Evolutionary conservation across 2,113 vertebrate species (phyloP), one percentile per base, ranked within the genome.

Genomic region (Leptobrachium ailaonicum): DNA sequence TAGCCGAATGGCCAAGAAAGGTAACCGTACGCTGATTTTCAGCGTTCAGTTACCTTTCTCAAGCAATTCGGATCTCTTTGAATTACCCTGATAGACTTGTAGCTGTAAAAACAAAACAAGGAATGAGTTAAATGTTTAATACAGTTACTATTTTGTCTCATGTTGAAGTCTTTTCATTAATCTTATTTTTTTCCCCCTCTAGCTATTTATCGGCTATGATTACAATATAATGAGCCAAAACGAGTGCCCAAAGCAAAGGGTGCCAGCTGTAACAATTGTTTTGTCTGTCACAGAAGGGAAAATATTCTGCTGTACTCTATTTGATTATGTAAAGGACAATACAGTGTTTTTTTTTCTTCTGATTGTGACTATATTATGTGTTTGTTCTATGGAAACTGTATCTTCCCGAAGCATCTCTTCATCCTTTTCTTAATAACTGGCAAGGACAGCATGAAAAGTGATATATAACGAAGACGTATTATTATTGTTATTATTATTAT

Each of bases 251-350:
- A 8, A 47, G 58, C 5, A 9, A 44, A 76, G 45, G 14, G 40
- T 60, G 32, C 71, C 56, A 63, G 76, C 66, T 78, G 66, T 13
- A 47, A 12, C n/a, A 70, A 77, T 70, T 77, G 54, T 77, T 66
- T 12, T 60, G 67, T 6, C 67, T 62, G 67, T 41, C 76, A 78
- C 66, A 78, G 2, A 42, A 41, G 45, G 42, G 54, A 78, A 60
- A 44, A 40, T 20, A 70, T 68, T 58, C 4, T 56, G 6, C 10
- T 9, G 7, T 62, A 14, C 73, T 66, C 62, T 71, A 2, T 50
- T n/a, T 71, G 10, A 78, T 62, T 42, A 60, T 50, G 58, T 44
- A 43, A 8, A 40, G 40, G 3, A 56, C 50, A 41, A 7, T 58
- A 12, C n/a, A 43, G 42, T 60, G 53, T 12, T 58, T 70, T 44